These are phyloP conservation scores for Temnothorax nylanderi DNA, from an alignment of 1,140 invertebrate species.

Conservation along the genomic window DNA sequence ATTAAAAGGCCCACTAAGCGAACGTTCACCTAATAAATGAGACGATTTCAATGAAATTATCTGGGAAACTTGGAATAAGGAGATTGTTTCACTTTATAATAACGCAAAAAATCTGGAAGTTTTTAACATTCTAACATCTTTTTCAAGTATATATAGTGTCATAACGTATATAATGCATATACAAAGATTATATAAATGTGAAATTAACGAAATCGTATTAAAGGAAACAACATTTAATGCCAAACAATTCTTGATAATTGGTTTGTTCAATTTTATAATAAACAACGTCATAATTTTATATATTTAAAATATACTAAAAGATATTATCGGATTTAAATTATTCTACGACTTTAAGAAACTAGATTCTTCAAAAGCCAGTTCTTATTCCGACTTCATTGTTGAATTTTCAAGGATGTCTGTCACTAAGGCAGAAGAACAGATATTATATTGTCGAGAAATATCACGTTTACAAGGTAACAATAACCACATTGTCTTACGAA, in stretches of 20 bases:
- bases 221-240: neutral
- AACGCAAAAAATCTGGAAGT: neutral
- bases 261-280: neutral
- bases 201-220: neutral
- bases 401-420: neutral
- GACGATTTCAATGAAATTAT: slow-evolving; percentile 35
- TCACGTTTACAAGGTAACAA: neutral
- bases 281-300: neutral
- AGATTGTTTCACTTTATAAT: neutral
- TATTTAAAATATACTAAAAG: neutral
- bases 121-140: neutral
- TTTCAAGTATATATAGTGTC: neutral
- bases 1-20: slow-evolving; percentile 44
- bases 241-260: neutral
- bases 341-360: neutral
- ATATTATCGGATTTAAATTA: neutral
- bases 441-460: neutral
- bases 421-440: neutral
- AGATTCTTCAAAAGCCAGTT: neutral
- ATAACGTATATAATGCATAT: neutral
- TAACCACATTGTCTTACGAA: neutral
- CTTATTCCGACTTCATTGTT: neutral
- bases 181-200: neutral
- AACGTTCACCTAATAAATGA: slow-evolving; percentile 38
- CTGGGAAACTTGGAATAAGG: neutral